Conservation (phyloP, 64 coral and sea anemone species). For the Dendrophyllia cribrosa region DNA sequence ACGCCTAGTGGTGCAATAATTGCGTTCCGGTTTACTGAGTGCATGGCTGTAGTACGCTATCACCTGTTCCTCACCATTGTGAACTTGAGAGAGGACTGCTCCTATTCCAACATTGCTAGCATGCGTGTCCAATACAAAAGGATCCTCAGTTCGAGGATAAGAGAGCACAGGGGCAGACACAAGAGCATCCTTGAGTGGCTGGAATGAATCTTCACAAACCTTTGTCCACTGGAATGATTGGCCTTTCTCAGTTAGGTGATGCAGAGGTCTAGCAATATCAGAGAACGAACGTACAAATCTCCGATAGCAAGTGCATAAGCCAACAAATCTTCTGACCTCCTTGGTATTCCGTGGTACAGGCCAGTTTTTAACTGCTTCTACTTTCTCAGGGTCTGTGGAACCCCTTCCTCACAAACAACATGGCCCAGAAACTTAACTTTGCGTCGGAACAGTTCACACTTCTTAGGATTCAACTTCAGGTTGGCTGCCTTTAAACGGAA, state of each 20-base stretch:
- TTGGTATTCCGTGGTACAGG: neutral
- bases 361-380: neutral
- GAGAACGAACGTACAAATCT: neutral
- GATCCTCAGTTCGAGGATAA: neutral
- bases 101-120: slow-evolving; percentile 32
- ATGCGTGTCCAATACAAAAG: slow-evolving; percentile 30
- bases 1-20: slow-evolving; percentile 27
- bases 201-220: slow-evolving; percentile 17
- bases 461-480: slow-evolving; percentile 35
- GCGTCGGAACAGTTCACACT: slow-evolving; percentile 39
- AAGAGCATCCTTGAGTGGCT: slow-evolving; percentile 28
- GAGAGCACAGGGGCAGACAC: neutral
- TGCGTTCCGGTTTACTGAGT: slow-evolving; percentile 21
- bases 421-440: slow-evolving; percentile 42
- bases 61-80: slow-evolving; percentile 22
- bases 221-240: slow-evolving; percentile 1
- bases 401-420: slow-evolving; percentile 12
- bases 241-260: slow-evolving; percentile 10
- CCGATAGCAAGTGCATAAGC: slow-evolving; percentile 19
- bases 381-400: slow-evolving; percentile 36
- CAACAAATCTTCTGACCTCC: slow-evolving; percentile 20
- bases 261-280: neutral
- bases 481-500: neutral
- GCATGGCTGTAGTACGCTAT: slow-evolving; percentile 46
- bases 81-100: slow-evolving; percentile 44